These are phyloP conservation scores for Phaedon cochleariae DNA, from an alignment of 2,888 invertebrate genomes.

Conservation along the genomic window DNA sequence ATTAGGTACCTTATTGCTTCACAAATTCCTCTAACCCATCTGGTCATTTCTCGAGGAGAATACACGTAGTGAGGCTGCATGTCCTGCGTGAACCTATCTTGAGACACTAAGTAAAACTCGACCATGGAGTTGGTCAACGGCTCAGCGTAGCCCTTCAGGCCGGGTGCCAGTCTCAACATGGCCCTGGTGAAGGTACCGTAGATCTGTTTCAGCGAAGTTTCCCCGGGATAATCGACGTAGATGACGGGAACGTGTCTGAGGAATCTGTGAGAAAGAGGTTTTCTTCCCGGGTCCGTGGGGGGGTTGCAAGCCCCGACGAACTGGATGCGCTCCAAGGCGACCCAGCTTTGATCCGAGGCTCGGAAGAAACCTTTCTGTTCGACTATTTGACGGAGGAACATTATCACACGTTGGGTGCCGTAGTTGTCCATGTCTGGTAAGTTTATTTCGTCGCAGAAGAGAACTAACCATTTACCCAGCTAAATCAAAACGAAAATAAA, in stretches of 20 bases:
- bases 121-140: constrained; percentile 99
- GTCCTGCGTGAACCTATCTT: constrained; percentile 98
- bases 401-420: constrained; percentile 98
- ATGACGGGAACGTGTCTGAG: constrained; percentile 97
- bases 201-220: constrained; percentile 96
- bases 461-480: constrained; percentile 96
- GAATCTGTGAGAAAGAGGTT: constrained; percentile 85
- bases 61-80: constrained; percentile 99
- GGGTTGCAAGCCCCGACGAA: constrained; percentile 99
- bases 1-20: constrained; percentile 80
- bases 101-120: constrained; percentile 94
- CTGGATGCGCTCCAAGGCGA: constrained; percentile 95
- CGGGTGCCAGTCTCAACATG: constrained; percentile 94
- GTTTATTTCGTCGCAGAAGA: constrained; percentile 99
- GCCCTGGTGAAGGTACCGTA: constrained; percentile 99
- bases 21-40: constrained; percentile 99
- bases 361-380: constrained; percentile 94
- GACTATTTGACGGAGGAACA: constrained; percentile 96
- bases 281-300: constrained; percentile 98
- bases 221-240: constrained; percentile 99
- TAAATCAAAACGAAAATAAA: constrained; percentile 56
- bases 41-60: constrained; percentile 98
- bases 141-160: constrained; percentile 92
- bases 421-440: constrained; percentile 99
- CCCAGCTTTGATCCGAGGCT: constrained; percentile 95